These are phyloP conservation scores for Agrotis ipsilon DNA, from an alignment of 2,888 invertebrate species.

Conservation along the genomic window DNA sequence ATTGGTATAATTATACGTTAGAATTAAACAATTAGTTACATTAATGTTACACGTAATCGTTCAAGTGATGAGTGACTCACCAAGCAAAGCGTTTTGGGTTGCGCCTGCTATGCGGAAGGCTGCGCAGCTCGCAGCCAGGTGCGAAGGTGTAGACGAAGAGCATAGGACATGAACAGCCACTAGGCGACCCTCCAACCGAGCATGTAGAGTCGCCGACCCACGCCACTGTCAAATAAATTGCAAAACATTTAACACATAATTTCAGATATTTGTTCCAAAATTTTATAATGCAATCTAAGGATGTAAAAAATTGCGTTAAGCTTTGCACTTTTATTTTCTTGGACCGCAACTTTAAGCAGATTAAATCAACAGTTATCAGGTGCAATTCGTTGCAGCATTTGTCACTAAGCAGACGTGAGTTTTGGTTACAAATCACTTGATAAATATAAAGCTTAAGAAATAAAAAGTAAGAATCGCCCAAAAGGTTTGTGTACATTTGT, in stretches of 20 bases:
- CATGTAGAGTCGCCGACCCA: conserved; percentile 94
- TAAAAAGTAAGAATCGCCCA: conserved; percentile 55
- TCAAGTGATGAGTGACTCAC: conserved; percentile 68
- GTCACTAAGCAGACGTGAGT: conserved; percentile 62
- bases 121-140: conserved; percentile 95
- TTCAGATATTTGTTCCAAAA: conserved; percentile 53
- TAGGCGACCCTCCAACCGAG: conserved; percentile 94
- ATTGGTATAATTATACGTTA: conserved; percentile 40
- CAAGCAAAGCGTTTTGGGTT: conserved; percentile 88
- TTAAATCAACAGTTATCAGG: conserved; percentile 73
- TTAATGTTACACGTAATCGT: conserved; percentile 38
- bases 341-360: conserved; percentile 70
- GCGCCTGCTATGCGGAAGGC: conserved; percentile 96
- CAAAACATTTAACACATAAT: conserved; percentile 45
- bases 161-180: conserved; percentile 95
- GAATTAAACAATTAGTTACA: conserved; percentile 42
- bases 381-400: conserved; percentile 71
- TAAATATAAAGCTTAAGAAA: conserved; percentile 58
- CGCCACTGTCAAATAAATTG: conserved; percentile 93
- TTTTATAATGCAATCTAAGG: conserved; percentile 54
- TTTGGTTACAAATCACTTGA: conserved; percentile 65
- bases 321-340: conserved; percentile 62
- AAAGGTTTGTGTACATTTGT: conserved; percentile 59
- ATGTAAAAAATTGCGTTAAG: conserved; percentile 69
- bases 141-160: conserved; percentile 91